Evolutionary conservation across 2,888 invertebrate species (phyloP).

Genomic region (Oeneis ivallda): DNA sequence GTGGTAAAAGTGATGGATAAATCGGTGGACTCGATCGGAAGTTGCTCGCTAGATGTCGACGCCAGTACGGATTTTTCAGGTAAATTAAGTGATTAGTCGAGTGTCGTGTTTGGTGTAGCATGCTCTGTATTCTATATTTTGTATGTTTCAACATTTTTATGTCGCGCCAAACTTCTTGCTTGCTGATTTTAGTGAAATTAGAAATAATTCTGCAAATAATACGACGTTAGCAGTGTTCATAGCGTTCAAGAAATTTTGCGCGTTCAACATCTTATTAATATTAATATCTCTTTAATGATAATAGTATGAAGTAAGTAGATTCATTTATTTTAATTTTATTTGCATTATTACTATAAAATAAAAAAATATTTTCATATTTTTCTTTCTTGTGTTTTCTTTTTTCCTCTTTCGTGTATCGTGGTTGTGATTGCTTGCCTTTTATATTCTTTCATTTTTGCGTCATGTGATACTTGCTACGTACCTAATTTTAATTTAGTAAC

Average conservation of each 20-base stretch:
- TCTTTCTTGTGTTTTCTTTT: conserved; percentile 38
- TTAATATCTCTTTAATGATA: conserved; percentile 2
- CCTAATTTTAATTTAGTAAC: background rate
- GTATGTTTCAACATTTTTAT: conserved; percentile 2
- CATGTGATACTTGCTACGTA: conserved; percentile 7
- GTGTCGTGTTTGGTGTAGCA: conserved; percentile 41
- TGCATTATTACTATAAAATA: conserved; percentile 30
- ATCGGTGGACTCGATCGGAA: conserved; percentile 92
- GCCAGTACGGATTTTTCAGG: conserved; percentile 88
- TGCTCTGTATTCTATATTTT: conserved; percentile 22
- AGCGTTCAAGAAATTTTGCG: background rate
- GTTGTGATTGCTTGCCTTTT: conserved; percentile 34
- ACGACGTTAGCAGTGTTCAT: background rate
- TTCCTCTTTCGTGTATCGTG: conserved; percentile 29
- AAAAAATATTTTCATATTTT: conserved; percentile 29
- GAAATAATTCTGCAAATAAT: background rate
- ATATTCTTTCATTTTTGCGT: conserved; percentile 6
- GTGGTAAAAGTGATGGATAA: conserved; percentile 85
- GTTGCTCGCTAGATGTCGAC: conserved; percentile 93
- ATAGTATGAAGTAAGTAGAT: conserved; percentile 12
- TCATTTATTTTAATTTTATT: conserved; percentile 23
- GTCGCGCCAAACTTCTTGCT: conserved; percentile 3
- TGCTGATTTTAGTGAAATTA: background rate
- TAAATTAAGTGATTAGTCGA: conserved; percentile 63
- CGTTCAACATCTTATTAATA: background rate